These are phyloP conservation scores for Bambusicola thoracicus DNA, from an alignment of 2,113 vertebrate species.

Conservation along the genomic window DNA sequence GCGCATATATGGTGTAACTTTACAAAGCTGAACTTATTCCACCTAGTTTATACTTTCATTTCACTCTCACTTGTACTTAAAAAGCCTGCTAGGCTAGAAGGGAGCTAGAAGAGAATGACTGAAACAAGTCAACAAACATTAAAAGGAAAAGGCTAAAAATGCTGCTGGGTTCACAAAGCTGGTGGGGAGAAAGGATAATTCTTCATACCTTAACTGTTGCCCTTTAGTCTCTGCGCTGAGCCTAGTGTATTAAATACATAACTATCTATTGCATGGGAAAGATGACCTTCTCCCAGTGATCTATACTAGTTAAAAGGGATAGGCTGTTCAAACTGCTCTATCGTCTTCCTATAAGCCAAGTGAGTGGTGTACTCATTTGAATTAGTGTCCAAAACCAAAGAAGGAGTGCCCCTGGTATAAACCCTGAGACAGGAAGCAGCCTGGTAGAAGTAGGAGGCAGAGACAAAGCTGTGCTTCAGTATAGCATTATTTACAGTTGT, in stretches of 20 bases:
- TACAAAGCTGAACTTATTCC: neutral
- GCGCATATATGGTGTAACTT: neutral
- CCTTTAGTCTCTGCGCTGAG: neutral
- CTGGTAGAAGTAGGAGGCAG: neutral
- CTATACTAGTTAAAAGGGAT: neutral
- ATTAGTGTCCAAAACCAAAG: neutral
- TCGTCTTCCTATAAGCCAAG: neutral
- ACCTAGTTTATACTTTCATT: slow-evolving; percentile 30
- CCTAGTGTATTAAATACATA: neutral
- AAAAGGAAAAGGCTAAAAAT: neutral
- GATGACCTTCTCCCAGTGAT: neutral
- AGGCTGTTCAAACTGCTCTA: neutral
- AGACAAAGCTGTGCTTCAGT: neutral
- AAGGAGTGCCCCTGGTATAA: neutral
- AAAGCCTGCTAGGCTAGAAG: neutral
- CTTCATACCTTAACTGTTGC: neutral
- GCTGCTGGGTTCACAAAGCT: neutral
- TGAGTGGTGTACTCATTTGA: neutral
- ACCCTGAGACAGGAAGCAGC: neutral
- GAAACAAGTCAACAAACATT: neutral
- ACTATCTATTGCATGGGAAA: neutral
- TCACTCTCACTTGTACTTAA: neutral
- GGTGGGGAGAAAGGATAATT: neutral
- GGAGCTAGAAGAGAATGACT: neutral
- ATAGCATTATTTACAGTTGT: neutral